Percentiles rank a stretch among this genome's conserved stretches.
These are phyloP conservation scores for Porites evermanni DNA, from an alignment of 92 coral and sea anemone genomes.

Conservation along the genomic window DNA sequence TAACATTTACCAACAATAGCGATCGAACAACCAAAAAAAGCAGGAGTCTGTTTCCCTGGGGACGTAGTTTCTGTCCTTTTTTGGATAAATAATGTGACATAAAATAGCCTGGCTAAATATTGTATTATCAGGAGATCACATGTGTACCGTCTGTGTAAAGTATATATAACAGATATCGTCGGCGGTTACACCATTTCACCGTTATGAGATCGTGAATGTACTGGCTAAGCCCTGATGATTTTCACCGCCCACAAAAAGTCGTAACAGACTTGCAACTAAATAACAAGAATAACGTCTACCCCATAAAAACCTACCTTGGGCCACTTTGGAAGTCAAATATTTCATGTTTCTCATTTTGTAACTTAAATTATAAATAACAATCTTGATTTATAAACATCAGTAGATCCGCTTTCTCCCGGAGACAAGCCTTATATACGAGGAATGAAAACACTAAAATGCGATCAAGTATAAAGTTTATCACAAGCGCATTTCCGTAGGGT, in stretches of 20 bases:
- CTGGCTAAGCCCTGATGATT: too few species aligned
- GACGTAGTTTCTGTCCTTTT: not conserved
- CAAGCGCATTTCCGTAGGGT: too few species aligned
- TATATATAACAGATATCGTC: too few species aligned
- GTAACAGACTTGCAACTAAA: not conserved
- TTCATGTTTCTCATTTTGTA: not conserved
- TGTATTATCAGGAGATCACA: not conserved
- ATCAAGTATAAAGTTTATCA: not conserved
- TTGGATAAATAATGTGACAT: slow-evolving; percentile 7
- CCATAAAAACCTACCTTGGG: not conserved
- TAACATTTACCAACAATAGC: not conserved
- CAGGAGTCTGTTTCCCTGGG: too few species aligned
- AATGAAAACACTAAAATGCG: not conserved
- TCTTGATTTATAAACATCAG: not conserved
- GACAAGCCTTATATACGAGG: not conserved
- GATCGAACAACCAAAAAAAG: not conserved
- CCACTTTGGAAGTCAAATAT: not conserved
- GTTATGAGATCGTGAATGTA: not conserved
- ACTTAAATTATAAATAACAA: slow-evolving; percentile 12
- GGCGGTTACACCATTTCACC: too few species aligned
- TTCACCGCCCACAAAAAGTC: not conserved
- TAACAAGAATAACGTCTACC: not conserved
- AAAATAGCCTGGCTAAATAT: slow-evolving; percentile 9
- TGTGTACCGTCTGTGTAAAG: too few species aligned
- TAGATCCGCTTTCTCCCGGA: not conserved